Evolutionary conservation across 2,113 vertebrate species (phyloP), one percentile per base, ranked within the genome.

Genomic region (Todiramphus chloris): DNA sequence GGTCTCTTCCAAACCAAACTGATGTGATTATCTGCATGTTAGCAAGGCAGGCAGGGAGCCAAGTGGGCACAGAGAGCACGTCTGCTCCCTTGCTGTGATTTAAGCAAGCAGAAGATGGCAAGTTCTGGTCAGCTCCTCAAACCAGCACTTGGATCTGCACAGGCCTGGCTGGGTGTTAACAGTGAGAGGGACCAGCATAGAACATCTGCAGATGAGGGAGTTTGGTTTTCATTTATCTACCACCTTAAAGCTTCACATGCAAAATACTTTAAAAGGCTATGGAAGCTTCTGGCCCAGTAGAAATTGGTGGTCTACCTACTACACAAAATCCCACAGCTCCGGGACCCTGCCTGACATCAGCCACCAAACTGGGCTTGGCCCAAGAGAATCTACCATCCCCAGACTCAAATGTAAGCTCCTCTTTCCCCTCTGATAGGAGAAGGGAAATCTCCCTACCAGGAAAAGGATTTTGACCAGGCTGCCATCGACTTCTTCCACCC

Each of bases 381-480:
- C 18, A 50, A 50, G 21, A 50, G 48, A 50, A 50, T 50, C 21
- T 13, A 24, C 48, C 73, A 31, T 24, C 21, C 17, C 20, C 4
- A 4, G 7, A 5, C 48, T 16, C 37, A 4, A 28, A 37, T 2
- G 33, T 1, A 43, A 83, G 23, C 43, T 35, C 16, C 13, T 4
- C 37, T 39, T 46, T 10, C 19, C 18, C 3, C 18, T 23, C 14
- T 3, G 16, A 31, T 0, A 9, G 50, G 15, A 55, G 5, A 35
- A 53, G 10, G 16, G 23, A 31, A 56, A 25, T 3, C 16, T 35
- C 60, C 98, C 56, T 98, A 99, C 99, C 99, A 99, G 97, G 94
- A 99, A 99, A 31, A 99, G 98, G 95, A 99, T 99, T 97, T 99
- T 99, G 97, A 99, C 99, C 53, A 99, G 97, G 84, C 99, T 99